Evolutionary conservation across 2,888 invertebrate species (phyloP).

Genomic region (Pheosia gnoma): DNA sequence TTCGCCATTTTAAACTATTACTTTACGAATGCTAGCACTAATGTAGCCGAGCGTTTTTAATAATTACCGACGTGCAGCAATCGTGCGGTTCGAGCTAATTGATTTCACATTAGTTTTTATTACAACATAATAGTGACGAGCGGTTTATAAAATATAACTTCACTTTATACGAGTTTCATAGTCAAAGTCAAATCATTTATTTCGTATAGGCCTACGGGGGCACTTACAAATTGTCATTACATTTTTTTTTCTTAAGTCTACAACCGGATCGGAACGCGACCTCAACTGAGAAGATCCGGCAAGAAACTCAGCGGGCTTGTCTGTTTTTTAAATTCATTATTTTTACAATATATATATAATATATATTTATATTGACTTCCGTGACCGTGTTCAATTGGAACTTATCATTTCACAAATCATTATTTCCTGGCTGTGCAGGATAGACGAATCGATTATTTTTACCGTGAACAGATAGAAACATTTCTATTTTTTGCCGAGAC

Average conservation of each 20-base stretch:
- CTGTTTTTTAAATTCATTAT: too few relatives aligned
- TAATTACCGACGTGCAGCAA: conserved; percentile 62
- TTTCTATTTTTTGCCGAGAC: conserved; percentile 48
- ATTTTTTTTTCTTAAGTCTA: too few relatives aligned
- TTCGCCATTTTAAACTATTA: conserved; percentile 61
- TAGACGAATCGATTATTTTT: conserved; percentile 49
- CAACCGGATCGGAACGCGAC: too few relatives aligned
- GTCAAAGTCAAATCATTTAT: too few relatives aligned
- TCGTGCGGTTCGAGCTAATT: conserved; percentile 60
- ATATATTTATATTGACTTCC: conserved; percentile 36
- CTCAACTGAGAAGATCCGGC: too few relatives aligned
- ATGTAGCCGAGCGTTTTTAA: conserved; percentile 54
- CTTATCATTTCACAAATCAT: conserved; percentile 19
- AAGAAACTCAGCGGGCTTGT: too few relatives aligned
- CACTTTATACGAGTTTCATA: conserved; percentile 28
- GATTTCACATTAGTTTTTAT: conserved; percentile 62
- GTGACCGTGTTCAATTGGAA: conserved; percentile 41
- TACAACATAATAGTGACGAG: conserved; percentile 40
- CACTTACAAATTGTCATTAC: too few relatives aligned
- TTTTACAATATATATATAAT: too few relatives aligned
- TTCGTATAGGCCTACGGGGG: too few relatives aligned
- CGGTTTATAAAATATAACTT: conserved; percentile 31
- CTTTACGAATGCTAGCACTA: conserved; percentile 60
- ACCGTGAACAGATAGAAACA: conserved; percentile 60
- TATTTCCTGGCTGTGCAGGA: conserved; percentile 19